Percentiles rank a stretch among this genome's conserved stretches.
Evolutionary conservation across 92 coral and sea anemone species (phyloP).

Genomic region (Isaurus tuberculatus): DNA sequence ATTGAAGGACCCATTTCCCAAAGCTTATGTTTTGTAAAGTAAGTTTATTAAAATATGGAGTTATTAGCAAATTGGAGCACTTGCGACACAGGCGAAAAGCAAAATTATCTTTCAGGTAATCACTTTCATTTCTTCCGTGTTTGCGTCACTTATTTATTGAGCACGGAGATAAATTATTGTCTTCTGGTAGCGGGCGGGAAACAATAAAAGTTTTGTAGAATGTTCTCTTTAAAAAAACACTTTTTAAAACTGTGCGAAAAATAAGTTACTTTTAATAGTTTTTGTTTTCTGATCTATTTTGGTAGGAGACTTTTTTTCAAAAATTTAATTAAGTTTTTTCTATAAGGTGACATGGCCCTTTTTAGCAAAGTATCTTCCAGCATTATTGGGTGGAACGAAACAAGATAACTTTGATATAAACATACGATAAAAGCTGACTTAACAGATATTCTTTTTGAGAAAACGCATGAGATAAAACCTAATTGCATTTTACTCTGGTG

Average conservation of each 20-base stretch:
- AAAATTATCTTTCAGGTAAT: background rate
- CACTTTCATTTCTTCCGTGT: background rate
- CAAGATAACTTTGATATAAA: constrained; percentile 10
- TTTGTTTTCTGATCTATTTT: background rate
- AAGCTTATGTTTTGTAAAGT: background rate
- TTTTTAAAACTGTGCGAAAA: background rate
- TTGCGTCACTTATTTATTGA: background rate
- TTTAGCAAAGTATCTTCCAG: background rate
- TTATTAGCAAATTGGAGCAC: background rate
- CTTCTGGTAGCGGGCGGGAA: background rate
- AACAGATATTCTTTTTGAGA: background rate
- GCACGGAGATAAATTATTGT: background rate
- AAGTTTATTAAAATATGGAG: background rate
- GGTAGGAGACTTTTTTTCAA: background rate
- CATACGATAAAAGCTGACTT: background rate
- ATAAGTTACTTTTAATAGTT: background rate
- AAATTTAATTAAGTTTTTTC: background rate
- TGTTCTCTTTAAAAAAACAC: background rate
- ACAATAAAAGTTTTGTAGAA: background rate
- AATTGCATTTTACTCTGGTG: background rate
- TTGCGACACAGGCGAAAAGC: background rate
- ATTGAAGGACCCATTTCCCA: background rate
- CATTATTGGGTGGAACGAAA: background rate
- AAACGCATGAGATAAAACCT: background rate
- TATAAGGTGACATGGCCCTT: background rate